Percentiles rank a stretch among this genome's conserved stretches.
Conservation (phyloP, 2,797 vertebrate genomes). For the Hydrolagus colliei region DNA sequence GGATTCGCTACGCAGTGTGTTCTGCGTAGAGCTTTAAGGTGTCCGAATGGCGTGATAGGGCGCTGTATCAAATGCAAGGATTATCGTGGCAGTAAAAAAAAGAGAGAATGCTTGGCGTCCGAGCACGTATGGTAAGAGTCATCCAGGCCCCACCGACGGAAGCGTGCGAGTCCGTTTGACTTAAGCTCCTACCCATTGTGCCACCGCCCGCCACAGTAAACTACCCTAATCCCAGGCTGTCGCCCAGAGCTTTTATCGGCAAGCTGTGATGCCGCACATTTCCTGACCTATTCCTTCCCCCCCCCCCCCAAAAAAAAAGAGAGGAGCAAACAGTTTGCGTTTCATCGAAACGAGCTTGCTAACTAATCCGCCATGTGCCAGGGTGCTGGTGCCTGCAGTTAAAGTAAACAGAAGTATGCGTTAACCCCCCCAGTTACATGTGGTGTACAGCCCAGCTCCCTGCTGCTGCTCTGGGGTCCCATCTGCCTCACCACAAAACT, state of each 20-base stretch:
- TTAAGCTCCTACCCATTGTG: no score
- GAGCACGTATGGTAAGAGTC: no score
- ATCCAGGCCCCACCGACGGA: no score
- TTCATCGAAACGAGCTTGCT: conserved; percentile 23
- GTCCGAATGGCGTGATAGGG: no score
- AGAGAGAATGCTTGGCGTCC: no score
- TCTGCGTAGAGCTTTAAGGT: no score
- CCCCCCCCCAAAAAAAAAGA: background rate
- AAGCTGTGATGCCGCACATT: conserved; percentile 11
- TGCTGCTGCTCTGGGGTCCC: conserved; percentile 29
- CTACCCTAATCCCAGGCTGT: conserved; percentile 18
- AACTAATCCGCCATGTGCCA: conserved; percentile 28
- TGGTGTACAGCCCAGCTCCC: conserved; percentile 13
- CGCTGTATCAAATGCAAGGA: no score
- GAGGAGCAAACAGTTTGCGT: conserved; percentile 29
- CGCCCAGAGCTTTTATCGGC: background rate
- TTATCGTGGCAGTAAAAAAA: no score
- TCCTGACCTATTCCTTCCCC: conserved; percentile 12
- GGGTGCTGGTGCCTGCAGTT: conserved; percentile 28
- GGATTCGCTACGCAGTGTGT: no score
- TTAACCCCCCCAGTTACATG: conserved; percentile 22
- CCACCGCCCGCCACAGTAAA: background rate
- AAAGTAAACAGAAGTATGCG: conserved; percentile 27
- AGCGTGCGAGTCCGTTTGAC: no score
- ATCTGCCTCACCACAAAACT: conserved; percentile 27